Evolutionary conservation across 2,113 vertebrate genomes (phyloP).

Genomic region (Anhinga anhinga): DNA sequence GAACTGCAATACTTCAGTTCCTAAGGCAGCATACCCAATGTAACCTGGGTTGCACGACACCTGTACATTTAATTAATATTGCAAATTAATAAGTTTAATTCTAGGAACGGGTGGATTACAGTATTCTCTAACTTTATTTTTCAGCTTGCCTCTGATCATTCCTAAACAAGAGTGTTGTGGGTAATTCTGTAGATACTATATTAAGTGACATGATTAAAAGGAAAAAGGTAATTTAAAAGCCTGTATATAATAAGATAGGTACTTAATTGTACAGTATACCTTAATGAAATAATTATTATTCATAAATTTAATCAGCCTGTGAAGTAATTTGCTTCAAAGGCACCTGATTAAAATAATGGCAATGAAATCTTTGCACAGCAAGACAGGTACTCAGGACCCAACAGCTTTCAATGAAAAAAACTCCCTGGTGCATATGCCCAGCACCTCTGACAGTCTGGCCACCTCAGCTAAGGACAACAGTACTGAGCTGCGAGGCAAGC

Average conservation of each 20-base stretch:
- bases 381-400: not conserved
- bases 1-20: not conserved
- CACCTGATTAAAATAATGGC: not conserved
- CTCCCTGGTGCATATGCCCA: not conserved
- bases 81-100: not conserved
- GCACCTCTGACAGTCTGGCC: not conserved
- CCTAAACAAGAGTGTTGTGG: not conserved
- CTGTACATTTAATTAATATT: not conserved
- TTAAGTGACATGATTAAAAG: not conserved
- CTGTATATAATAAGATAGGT: not conserved
- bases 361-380: not conserved
- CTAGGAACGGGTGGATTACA: not conserved
- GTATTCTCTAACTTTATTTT: not conserved
- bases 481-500: not conserved
- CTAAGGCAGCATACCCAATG: not conserved
- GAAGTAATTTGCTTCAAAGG: not conserved
- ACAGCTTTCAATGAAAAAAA: not conserved
- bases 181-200: not conserved
- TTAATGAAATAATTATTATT: constrained; percentile 23
- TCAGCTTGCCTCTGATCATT: not conserved
- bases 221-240: not conserved
- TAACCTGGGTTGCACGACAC: not conserved
- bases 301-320: not conserved
- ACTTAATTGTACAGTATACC: not conserved
- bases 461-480: not conserved